Base-by-base conservation (phyloP, 2,797 vertebrate genomes). In the Eidolon dupreanum region DNA sequence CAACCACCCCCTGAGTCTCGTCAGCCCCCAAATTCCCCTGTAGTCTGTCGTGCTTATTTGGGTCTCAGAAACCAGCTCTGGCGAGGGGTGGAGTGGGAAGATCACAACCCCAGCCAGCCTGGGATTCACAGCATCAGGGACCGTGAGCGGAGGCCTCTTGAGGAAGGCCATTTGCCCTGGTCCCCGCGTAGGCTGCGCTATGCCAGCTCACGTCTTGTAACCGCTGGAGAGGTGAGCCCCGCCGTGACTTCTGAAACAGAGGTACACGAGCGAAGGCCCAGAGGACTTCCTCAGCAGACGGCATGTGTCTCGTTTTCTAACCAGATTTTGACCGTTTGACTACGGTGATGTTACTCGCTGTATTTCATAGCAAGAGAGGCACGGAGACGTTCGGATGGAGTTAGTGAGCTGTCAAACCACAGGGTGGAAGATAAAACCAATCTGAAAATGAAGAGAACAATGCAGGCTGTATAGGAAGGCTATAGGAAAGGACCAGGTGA, bases 321-420 rank as follows among this genome's bases (percentile, higher is more conserved):
- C 7, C 17, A 71, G 90, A 20, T 22, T 70, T 86, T 68, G 28
- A 41, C 9, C 22, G 17, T 74, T 73, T 88, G 16, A 79, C 19
- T 12, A 19, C 4, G 3, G 36, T 28, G 59, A 73, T 31, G 31
- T 8, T 41, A 4, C 74, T 26, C 17, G 28, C 57, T 68, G 26
- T 46, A 11, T 75, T 53, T 75, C 86, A 22, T 66, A 53, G 79
- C 28, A 53, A 79, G 22, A 57, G 31, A 33, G 49, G n/a, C 49
- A n/a, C 0, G 33, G 13, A 16, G 53, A 46, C 46, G 59, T 9
- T n/a, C 33, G 6, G 0, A 4, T 7, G 59, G 41, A 22, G 9
- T 55, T 31, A 24, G 9, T 0, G 70, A 77, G 22, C 68, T 78
- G 46, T 66, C 33, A 61, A 71, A 53, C 36, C n/a, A 6, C 1